These are phyloP conservation scores for Caradrina clavipalpis DNA, from an alignment of 2,888 invertebrate species.

Conservation along the genomic window DNA sequence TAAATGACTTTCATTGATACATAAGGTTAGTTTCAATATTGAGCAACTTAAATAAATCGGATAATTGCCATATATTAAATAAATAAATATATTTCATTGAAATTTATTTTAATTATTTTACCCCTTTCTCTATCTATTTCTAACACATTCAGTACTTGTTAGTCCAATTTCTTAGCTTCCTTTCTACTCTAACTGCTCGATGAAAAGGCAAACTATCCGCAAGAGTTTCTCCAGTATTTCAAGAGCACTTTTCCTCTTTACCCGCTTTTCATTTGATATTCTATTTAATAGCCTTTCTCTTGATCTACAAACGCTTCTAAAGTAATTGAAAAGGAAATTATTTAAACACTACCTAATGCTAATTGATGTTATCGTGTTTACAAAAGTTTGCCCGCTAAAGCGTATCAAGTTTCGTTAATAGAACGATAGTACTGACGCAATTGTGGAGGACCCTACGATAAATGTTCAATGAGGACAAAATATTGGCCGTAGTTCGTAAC, in stretches of 20 bases:
- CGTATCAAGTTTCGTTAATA: constrained; percentile 25
- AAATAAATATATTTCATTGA: no score
- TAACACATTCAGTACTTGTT: constrained; percentile 1
- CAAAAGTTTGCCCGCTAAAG: constrained; percentile 12
- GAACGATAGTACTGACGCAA: constrained; percentile 6
- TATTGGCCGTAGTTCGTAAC: constrained; percentile 28
- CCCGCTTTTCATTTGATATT: constrained; percentile 34
- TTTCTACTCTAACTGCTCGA: constrained; percentile 14
- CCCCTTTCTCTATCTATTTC: no score
- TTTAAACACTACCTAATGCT: constrained; percentile 7
- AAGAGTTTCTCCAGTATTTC: constrained; percentile 15
- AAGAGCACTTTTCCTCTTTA: constrained; percentile 19
- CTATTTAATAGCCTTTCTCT: constrained; percentile 20
- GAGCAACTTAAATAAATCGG: no score
- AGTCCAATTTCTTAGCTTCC: constrained; percentile 21
- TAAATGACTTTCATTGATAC: no score
- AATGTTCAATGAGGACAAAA: constrained; percentile 41
- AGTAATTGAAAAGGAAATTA: constrained; percentile 23
- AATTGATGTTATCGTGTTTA: constrained; percentile 18
- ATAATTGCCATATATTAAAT: no score
- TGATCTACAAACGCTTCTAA: constrained; percentile 7
- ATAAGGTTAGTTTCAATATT: no score
- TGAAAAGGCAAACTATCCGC: constrained; percentile 38
- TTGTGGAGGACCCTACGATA: constrained; percentile 14
- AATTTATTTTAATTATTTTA: no score